Evolutionary conservation across 2,113 vertebrate genomes (phyloP).

Genomic region (Bettongia penicillata): DNA sequence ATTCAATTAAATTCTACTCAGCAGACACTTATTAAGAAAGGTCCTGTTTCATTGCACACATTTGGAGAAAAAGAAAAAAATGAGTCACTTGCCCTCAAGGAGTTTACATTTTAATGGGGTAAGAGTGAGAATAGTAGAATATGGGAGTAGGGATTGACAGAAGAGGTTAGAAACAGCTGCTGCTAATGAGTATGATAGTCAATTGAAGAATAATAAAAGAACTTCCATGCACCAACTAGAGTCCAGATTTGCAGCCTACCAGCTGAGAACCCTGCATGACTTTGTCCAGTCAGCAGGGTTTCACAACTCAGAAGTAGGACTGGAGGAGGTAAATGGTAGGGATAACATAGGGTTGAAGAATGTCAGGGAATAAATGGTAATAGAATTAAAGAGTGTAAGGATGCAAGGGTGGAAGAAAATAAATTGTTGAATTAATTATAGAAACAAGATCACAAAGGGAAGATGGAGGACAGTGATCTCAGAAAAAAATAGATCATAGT

Average conservation of each 20-base stretch:
- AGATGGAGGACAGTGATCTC: neutral
- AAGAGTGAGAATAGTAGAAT: neutral
- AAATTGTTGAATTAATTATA: neutral
- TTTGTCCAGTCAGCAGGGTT: neutral
- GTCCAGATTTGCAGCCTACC: neutral
- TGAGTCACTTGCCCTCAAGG: neutral
- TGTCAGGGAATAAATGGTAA: neutral
- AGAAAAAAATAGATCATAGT: neutral
- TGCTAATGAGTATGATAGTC: neutral
- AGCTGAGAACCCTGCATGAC: neutral
- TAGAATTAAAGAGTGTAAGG: neutral
- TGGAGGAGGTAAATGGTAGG: neutral
- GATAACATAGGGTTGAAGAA: neutral
- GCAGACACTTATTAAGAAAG: neutral
- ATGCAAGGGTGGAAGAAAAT: too few relatives aligned
- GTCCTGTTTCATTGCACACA: neutral
- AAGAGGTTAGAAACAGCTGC: neutral
- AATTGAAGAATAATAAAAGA: neutral
- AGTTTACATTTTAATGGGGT: neutral
- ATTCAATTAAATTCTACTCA: neutral
- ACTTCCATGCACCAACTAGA: neutral
- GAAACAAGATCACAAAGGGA: neutral
- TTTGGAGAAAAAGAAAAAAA: neutral
- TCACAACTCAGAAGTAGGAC: neutral
- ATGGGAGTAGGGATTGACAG: neutral